Conservation (phyloP, 1,140 invertebrate species). For the Ceratoteleas bidentatus region DNA sequence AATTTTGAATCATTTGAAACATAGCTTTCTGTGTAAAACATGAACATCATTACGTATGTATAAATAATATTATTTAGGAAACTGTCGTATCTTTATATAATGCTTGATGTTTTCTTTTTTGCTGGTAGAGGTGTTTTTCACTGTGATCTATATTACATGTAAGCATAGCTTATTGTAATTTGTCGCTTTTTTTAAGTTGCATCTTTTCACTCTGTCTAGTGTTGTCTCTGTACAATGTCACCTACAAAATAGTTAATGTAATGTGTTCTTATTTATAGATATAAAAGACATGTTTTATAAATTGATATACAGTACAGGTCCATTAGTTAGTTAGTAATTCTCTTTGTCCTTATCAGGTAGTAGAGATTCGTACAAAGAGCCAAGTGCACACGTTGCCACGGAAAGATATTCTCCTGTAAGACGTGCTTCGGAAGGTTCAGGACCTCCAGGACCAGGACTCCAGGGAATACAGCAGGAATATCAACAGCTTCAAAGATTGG, state of each 20-base stretch:
- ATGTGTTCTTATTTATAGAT: not conserved
- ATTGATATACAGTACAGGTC: not conserved
- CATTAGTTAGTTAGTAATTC: conserved; percentile 1
- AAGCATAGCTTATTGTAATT: conserved; percentile 38
- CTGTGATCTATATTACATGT: conserved; percentile 36
- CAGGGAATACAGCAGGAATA: conserved; percentile 87
- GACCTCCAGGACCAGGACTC: conserved; percentile 82
- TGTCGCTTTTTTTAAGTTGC: conserved; percentile 15
- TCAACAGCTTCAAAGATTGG: conserved; percentile 85
- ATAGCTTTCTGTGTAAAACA: conserved; percentile 49
- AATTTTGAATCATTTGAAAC: conserved; percentile 19
- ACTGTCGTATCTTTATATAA: conserved; percentile 24
- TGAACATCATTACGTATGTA: conserved; percentile 38
- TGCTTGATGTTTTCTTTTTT: conserved; percentile 43
- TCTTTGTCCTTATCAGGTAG: conserved; percentile 67
- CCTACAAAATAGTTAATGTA: not conserved
- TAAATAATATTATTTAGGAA: conserved; percentile 24
- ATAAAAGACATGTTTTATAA: not conserved
- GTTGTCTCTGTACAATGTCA: not conserved
- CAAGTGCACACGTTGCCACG: conserved; percentile 79
- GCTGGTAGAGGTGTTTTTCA: conserved; percentile 40
- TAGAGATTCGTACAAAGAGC: conserved; percentile 80
- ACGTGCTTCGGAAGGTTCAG: conserved; percentile 91
- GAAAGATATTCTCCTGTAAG: conserved; percentile 95
- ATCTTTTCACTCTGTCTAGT: conserved; percentile 12